A percentile compares a stretch with the other conserved stretches of the same genome.
phyloP scores from a whole-genome alignment of 1,140 invertebrate species.

The Bombyx mandarina region DNA sequence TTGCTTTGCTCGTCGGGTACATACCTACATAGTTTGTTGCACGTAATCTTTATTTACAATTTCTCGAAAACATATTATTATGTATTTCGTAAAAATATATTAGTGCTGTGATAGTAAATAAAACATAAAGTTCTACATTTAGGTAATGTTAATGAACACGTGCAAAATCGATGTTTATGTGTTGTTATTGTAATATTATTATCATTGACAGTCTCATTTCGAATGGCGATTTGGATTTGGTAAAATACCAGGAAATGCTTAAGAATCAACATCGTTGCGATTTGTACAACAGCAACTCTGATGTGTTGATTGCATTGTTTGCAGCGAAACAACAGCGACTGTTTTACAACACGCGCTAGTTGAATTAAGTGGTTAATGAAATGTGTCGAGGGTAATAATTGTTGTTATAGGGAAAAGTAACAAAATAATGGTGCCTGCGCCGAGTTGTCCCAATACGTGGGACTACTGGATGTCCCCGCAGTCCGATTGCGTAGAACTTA shows the following conservation, averaged over 20 bases:
- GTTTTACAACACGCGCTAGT: slow-evolving; percentile 33
- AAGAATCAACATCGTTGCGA: slow-evolving; percentile 59
- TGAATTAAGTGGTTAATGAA: slow-evolving; percentile 43
- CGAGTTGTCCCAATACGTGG: slow-evolving; percentile 73
- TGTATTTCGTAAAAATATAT: slow-evolving; percentile 18
- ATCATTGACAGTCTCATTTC: slow-evolving; percentile 60
- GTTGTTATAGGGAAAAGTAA: slow-evolving; percentile 35
- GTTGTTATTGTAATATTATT: slow-evolving; percentile 50
- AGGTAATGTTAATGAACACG: slow-evolving; percentile 33
- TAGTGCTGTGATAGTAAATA: slow-evolving; percentile 22
- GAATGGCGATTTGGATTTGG: slow-evolving; percentile 55
- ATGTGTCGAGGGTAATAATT: slow-evolving; percentile 52
- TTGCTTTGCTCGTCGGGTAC: slow-evolving; percentile 24
- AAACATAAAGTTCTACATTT: slow-evolving; percentile 42
- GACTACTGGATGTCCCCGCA: slow-evolving; percentile 76
- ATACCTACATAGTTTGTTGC: slow-evolving; percentile 31
- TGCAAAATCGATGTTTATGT: slow-evolving; percentile 25
- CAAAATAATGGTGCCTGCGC: slow-evolving; percentile 77
- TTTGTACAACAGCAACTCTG: slow-evolving; percentile 46
- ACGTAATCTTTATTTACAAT: slow-evolving; percentile 70
- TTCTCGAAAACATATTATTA: slow-evolving; percentile 40
- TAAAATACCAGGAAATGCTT: slow-evolving; percentile 71
- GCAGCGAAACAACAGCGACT: slow-evolving; percentile 40
- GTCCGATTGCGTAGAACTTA: slow-evolving; percentile 77
- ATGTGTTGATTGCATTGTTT: slow-evolving; percentile 42